Percentiles rank a stretch among this genome's conserved stretches.
Evolutionary conservation across 1,140 invertebrate genomes (phyloP).

Genomic region (Eueides isabella): DNA sequence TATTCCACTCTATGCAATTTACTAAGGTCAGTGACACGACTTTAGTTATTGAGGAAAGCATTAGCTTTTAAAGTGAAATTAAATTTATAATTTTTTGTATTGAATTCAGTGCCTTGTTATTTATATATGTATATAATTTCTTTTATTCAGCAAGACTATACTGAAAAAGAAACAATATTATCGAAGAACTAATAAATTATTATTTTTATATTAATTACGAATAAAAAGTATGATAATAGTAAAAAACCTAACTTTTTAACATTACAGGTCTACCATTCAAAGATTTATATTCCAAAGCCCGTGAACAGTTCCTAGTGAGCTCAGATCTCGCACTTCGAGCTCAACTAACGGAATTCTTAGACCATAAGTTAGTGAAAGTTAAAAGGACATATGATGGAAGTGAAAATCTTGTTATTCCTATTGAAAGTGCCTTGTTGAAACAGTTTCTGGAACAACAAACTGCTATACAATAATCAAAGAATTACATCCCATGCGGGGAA

Average conservation of each 20-base stretch:
- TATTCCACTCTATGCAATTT: too few relatives aligned
- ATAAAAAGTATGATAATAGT: too few relatives aligned
- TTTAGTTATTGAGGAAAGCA: too few relatives aligned
- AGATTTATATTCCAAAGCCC: slow-evolving; percentile 91
- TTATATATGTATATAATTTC: too few relatives aligned
- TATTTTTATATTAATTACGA: too few relatives aligned
- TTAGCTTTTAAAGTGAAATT: too few relatives aligned
- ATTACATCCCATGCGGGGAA: neutral
- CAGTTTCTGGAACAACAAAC: slow-evolving; percentile 87
- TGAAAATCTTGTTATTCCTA: slow-evolving; percentile 91
- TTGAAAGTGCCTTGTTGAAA: slow-evolving; percentile 88
- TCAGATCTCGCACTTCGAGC: slow-evolving; percentile 93
- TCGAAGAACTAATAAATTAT: too few relatives aligned
- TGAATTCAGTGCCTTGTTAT: too few relatives aligned
- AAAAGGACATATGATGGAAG: slow-evolving; percentile 90
- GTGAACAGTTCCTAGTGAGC: slow-evolving; percentile 94
- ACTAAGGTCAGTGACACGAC: too few relatives aligned
- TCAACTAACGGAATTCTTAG: slow-evolving; percentile 95
- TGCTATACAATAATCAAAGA: slow-evolving; percentile 35
- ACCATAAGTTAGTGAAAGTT: slow-evolving; percentile 94
- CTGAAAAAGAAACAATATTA: too few relatives aligned
- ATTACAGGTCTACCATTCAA: slow-evolving; percentile 92
- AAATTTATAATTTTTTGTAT: too few relatives aligned
- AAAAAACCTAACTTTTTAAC: slow-evolving; percentile 7
- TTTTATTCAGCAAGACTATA: too few relatives aligned